phyloP scores from a whole-genome alignment of 2,113 vertebrate genomes.

The Elaphurus davidianus region DNA sequence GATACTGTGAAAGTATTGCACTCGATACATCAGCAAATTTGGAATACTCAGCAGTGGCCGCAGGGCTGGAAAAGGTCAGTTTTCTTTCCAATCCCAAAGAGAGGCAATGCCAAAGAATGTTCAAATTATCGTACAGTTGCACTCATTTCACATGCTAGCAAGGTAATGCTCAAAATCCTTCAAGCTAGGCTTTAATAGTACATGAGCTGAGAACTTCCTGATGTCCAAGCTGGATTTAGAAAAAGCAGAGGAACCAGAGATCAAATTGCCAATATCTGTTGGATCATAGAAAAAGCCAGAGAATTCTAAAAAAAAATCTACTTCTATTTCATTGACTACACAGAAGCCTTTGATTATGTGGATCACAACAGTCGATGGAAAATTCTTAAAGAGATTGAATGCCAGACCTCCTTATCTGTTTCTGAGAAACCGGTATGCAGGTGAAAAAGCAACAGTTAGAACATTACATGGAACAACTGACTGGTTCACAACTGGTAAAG shows the following conservation, averaged over 20 bases:
- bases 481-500: background rate
- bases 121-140: background rate
- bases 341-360: background rate
- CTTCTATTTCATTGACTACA: background rate
- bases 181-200: background rate
- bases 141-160: background rate
- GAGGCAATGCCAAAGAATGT: background rate
- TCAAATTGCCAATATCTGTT: background rate
- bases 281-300: background rate
- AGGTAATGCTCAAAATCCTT: background rate
- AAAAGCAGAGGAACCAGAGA: background rate
- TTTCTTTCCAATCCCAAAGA: background rate
- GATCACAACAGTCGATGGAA: background rate
- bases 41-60: background rate
- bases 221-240: background rate
- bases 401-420: background rate
- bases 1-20: background rate
- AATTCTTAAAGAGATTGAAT: background rate
- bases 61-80: background rate
- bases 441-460: background rate
- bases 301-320: background rate
- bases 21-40: background rate
- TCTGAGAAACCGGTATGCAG: background rate
- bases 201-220: background rate
- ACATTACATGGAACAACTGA: background rate